phyloP scores from a whole-genome alignment of 1,140 invertebrate species.

The Scaptomyza hsui region DNA sequence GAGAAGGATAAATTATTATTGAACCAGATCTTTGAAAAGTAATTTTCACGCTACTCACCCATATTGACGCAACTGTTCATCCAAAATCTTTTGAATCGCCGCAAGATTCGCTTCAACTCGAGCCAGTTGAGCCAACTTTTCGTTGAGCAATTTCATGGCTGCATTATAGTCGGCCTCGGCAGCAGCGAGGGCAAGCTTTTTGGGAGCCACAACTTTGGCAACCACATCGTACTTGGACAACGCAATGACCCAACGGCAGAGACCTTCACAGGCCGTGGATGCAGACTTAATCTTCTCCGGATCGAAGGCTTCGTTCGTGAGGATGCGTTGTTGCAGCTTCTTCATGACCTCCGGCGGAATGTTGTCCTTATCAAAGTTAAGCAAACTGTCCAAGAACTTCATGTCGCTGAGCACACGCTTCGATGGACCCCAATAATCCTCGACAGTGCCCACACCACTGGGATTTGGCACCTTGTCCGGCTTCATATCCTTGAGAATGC shows the following conservation, averaged over 20 bases:
- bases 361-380: conserved; percentile 96
- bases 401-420: conserved; percentile 95
- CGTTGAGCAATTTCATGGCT: conserved; percentile 88
- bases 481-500: conserved; percentile 91
- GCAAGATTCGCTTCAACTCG: conserved; percentile 89
- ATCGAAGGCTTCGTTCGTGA: conserved; percentile 95
- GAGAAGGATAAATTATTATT: conserved; percentile 44
- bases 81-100: conserved; percentile 89
- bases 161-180: conserved; percentile 90
- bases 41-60: conserved; percentile 46
- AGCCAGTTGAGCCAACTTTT: conserved; percentile 90
- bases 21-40: background rate
- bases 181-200: conserved; percentile 90
- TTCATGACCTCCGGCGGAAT: conserved; percentile 92
- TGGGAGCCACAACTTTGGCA: conserved; percentile 94
- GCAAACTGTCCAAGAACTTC: conserved; percentile 93
- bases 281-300: conserved; percentile 93
- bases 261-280: conserved; percentile 91
- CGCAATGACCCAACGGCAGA: conserved; percentile 96
- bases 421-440: conserved; percentile 97
- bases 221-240: conserved; percentile 97
- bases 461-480: conserved; percentile 86
- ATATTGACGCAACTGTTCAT: conserved; percentile 85
- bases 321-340: conserved; percentile 91
- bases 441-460: conserved; percentile 89